Base-by-base conservation (phyloP, 2,888 invertebrate genomes). In the Tenthredo amoena region DNA sequence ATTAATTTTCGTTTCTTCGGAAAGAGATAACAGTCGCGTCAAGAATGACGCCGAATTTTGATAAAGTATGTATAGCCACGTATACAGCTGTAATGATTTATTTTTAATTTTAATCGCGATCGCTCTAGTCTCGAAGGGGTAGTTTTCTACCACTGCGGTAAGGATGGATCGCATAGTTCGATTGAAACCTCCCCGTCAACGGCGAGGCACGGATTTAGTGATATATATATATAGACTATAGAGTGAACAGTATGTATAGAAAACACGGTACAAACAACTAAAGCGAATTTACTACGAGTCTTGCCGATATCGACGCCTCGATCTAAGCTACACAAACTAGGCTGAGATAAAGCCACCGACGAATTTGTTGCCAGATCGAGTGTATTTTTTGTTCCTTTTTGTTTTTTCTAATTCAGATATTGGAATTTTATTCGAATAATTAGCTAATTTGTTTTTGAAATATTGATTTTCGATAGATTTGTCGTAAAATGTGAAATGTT, bases 221-320 rank as follows among this genome's bases (percentile, higher is more conserved):
- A 26, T 40, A 55, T 76, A 84, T 47, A 43, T 84, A 84, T 26
- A 74, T 74, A 71, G 74, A 58, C 62, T 65, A 77, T 83, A 65
- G 82, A 83, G 21, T 68, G 82, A 83, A 83, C 82, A 68, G 40
- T 83, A 83, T 68, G 89, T 90, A 91, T 91, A 90, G 90, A 92
- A 91, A 91, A 91, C 91, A 91, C 91, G 91, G 90, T 92, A 92
- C 90, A 92, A 93, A 93, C 91, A 91, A 93, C 90, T 91, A 92
- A 92, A 92, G 92, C 92, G 92, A 91, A 21, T 26, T 62, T 26
- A 21, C 89, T 90, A 91, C 89, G 89, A 91, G 89, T 90, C 88
- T 89, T 90, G 89, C 86, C 85, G 85, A 84, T 87, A 92, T 89
- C 90, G 91, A 91, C 92, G 92, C 91, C 87, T 76, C 76, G 76